Percentiles rank a stretch among this genome's conserved stretches.
These are phyloP conservation scores for Tenodera sinensis DNA, from an alignment of 2,888 invertebrate genomes.

Conservation along the genomic window DNA sequence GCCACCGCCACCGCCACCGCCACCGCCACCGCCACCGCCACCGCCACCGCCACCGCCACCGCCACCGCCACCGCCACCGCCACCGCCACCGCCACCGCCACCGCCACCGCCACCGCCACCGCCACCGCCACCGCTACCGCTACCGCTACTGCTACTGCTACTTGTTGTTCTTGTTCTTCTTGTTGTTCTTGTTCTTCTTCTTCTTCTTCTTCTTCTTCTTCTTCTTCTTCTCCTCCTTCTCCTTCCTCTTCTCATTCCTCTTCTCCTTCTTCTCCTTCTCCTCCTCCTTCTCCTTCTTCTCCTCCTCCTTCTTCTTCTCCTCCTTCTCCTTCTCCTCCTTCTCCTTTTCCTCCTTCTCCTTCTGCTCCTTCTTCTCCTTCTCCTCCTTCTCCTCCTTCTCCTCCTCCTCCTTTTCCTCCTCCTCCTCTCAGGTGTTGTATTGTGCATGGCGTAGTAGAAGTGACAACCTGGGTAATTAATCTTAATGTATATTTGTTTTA, in stretches of 20 bases:
- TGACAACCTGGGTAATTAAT: no score
- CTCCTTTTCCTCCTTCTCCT: neutral
- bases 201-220: neutral
- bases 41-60: no score
- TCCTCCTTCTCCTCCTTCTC: neutral
- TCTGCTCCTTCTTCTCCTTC: neutral
- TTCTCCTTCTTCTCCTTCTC: neutral
- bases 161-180: neutral
- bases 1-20: no score
- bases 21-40: no score
- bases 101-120: no score
- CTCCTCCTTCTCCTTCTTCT: neutral
- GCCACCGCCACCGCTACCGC: neutral
- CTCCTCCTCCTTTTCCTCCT: no score
- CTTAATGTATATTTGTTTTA: no score
- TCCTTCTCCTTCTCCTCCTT: neutral
- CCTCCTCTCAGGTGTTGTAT: no score
- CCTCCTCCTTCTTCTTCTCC: neutral
- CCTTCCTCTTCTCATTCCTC: neutral
- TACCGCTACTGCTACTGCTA: neutral
- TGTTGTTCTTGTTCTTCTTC: neutral
- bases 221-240: neutral
- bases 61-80: no score
- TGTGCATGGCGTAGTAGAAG: no score
- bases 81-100: no score